Evolutionary conservation across 1,140 invertebrate genomes (phyloP).

Genomic region (Popillia japonica): DNA sequence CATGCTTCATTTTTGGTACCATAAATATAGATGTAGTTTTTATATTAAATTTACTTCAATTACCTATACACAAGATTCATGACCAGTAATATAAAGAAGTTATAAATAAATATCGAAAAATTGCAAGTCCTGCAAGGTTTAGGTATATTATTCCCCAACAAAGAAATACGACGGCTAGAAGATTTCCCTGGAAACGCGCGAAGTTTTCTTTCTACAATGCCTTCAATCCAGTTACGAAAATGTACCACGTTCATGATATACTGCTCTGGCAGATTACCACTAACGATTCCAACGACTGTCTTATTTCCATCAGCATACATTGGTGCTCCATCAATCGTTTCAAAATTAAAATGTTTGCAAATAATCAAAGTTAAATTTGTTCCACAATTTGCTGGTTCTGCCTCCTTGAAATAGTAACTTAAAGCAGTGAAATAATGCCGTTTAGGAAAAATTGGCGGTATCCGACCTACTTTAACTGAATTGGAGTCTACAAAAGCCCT

Average conservation of each 20-base stretch:
- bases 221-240: background rate
- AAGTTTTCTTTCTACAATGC: too few relatives aligned
- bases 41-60: too few relatives aligned
- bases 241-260: background rate
- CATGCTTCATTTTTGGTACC: too few relatives aligned
- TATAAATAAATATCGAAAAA: too few relatives aligned
- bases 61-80: too few relatives aligned
- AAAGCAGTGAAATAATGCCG: background rate
- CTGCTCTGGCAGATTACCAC: background rate
- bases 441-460: background rate
- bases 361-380: background rate
- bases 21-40: too few relatives aligned
- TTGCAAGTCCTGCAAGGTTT: too few relatives aligned
- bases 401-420: background rate
- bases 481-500: background rate
- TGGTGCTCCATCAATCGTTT: background rate
- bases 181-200: too few relatives aligned
- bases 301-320: background rate
- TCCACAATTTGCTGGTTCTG: background rate
- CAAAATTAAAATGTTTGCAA: background rate
- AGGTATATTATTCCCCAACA: too few relatives aligned
- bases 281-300: slow-evolving; percentile 43
- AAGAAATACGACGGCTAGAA: too few relatives aligned
- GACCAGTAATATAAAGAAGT: too few relatives aligned
- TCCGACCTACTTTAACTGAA: background rate